Percentiles rank a stretch among this genome's conserved stretches.
phyloP scores from a whole-genome alignment of 2,797 vertebrate genomes.

The Rhincodon typus region DNA sequence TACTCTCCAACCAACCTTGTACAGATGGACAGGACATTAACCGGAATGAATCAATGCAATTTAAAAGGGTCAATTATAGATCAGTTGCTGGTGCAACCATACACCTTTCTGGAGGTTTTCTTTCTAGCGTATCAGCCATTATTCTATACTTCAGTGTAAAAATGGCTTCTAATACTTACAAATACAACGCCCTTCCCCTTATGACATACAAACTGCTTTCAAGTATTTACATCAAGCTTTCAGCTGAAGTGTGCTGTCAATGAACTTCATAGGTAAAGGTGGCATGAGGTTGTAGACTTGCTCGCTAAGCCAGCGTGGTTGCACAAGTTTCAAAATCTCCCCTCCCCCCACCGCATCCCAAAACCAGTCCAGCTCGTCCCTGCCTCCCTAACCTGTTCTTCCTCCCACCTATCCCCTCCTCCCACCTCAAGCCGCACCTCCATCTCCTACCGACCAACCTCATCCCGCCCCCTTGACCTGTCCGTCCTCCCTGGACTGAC shows the following conservation, averaged over 20 bases:
- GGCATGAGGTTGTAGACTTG: background rate
- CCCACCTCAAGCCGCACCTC: no score
- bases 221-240: background rate
- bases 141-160: background rate
- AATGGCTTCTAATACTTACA: background rate
- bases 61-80: background rate
- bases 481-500: no score
- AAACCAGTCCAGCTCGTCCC: no score
- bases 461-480: no score
- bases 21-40: background rate
- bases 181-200: background rate
- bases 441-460: no score
- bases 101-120: background rate
- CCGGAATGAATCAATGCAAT: background rate
- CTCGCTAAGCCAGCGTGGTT: no score
- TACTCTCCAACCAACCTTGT: background rate
- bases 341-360: no score
- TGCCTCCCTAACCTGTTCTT: no score
- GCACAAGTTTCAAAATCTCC: no score
- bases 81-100: background rate
- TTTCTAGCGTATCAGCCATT: background rate
- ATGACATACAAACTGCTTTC: background rate
- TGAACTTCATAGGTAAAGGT: background rate
- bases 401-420: no score
- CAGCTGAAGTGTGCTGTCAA: background rate